Evolutionary conservation across 1,140 invertebrate species (phyloP).

Genomic region (Aphelenchoides besseyi): DNA sequence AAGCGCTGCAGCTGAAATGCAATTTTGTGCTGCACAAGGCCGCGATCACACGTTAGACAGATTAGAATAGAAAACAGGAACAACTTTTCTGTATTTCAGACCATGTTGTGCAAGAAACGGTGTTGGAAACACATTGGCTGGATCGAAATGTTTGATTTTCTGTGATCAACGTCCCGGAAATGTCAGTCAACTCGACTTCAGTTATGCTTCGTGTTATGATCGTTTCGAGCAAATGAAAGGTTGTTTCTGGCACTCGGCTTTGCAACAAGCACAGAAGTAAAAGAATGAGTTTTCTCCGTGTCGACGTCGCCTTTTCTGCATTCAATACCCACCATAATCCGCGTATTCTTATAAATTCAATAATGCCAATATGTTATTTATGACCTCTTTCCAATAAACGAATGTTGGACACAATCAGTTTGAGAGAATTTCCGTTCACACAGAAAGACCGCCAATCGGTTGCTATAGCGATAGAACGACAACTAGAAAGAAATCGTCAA

Average conservation of each 20-base stretch:
- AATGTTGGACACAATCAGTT: too few species aligned
- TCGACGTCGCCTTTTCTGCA: too few species aligned
- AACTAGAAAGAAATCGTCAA: too few species aligned
- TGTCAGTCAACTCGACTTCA: constrained; percentile 52
- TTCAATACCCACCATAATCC: too few species aligned
- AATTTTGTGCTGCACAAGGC: constrained; percentile 53
- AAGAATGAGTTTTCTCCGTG: neutral
- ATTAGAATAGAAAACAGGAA: too few species aligned
- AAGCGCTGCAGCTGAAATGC: constrained; percentile 52
- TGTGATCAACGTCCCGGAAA: constrained; percentile 55
- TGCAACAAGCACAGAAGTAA: constrained; percentile 3
- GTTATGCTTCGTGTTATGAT: constrained; percentile 50
- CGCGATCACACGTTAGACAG: too few species aligned
- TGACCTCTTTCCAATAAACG: too few species aligned
- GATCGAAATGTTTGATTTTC: constrained; percentile 33
- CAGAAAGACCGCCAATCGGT: too few species aligned
- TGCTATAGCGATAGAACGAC: too few species aligned
- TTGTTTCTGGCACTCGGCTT: constrained; percentile 49
- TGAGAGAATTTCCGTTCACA: too few species aligned
- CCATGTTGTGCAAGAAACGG: constrained; percentile 60
- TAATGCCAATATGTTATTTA: neutral
- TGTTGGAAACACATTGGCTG: constrained; percentile 53
- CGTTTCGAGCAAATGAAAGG: constrained; percentile 56
- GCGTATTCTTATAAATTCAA: neutral
- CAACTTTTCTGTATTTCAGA: too few species aligned